These are phyloP conservation scores for Apteryx mantelli DNA, from an alignment of 2,113 vertebrate genomes.

Conservation along the genomic window DNA sequence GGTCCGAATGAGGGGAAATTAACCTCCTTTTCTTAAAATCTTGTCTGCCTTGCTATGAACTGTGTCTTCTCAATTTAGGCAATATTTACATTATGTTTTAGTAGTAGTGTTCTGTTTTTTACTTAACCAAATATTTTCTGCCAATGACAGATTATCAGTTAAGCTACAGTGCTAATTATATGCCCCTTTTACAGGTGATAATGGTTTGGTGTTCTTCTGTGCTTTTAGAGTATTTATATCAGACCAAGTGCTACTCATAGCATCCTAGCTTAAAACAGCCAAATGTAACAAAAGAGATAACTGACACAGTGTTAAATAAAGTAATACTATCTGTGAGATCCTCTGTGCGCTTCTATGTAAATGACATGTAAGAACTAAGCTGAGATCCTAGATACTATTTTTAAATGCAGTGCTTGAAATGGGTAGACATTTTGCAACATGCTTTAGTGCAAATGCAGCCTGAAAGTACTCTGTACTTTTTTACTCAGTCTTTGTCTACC, in stretches of 20 bases:
- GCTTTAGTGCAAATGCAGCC: neutral
- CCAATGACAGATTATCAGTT: neutral
- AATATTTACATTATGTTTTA: neutral
- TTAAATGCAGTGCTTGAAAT: neutral
- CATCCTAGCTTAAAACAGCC: neutral
- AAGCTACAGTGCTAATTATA: neutral
- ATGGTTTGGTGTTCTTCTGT: neutral
- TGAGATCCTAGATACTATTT: neutral
- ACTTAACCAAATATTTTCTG: neutral
- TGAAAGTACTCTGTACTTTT: neutral
- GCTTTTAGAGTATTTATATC: neutral
- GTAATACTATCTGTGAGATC: neutral
- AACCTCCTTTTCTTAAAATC: neutral
- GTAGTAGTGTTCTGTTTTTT: neutral
- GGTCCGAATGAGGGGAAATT: neutral
- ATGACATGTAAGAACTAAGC: neutral
- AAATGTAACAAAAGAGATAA: neutral
- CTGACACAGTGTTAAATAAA: neutral
- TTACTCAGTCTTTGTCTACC: neutral
- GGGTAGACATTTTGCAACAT: neutral
- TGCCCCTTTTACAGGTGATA: neutral
- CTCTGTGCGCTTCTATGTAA: accelerated
- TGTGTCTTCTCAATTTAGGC: neutral
- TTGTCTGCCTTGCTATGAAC: neutral
- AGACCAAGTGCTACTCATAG: neutral